These are phyloP conservation scores for Sardinella longiceps DNA, from an alignment of 2,797 vertebrate genomes.

Conservation along the genomic window DNA sequence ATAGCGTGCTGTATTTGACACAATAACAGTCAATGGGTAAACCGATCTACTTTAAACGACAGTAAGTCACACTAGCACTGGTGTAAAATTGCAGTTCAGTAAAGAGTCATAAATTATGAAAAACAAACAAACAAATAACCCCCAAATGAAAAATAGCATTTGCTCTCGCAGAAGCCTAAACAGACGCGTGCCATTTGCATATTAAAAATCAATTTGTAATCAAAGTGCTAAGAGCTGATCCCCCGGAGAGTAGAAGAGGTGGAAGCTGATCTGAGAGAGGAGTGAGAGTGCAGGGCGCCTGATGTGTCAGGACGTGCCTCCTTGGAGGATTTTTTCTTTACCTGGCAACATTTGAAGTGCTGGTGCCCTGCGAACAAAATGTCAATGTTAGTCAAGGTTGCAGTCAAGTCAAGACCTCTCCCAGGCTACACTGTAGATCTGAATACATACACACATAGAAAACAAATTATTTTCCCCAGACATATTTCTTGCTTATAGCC, in stretches of 20 bases:
- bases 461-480: no score
- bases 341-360: background rate
- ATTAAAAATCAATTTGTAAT: conserved; percentile 4
- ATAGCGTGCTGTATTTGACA: background rate
- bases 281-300: background rate
- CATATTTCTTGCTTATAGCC: background rate
- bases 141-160: background rate
- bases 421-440: background rate
- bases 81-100: background rate
- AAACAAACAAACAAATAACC: conserved; percentile 1
- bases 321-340: background rate
- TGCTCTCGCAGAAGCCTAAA: background rate
- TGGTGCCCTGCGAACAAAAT: background rate
- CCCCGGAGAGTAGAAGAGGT: background rate
- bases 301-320: background rate
- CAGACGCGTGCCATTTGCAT: background rate
- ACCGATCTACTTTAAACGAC: background rate
- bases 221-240: background rate
- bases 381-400: background rate
- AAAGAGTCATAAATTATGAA: background rate
- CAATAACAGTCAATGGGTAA: background rate
- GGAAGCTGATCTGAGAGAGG: background rate
- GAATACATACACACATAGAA: background rate
- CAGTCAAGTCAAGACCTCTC: background rate
- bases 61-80: background rate